These are phyloP conservation scores for Trachelus iudaicus DNA, from an alignment of 2,888 invertebrate species.

Conservation along the genomic window DNA sequence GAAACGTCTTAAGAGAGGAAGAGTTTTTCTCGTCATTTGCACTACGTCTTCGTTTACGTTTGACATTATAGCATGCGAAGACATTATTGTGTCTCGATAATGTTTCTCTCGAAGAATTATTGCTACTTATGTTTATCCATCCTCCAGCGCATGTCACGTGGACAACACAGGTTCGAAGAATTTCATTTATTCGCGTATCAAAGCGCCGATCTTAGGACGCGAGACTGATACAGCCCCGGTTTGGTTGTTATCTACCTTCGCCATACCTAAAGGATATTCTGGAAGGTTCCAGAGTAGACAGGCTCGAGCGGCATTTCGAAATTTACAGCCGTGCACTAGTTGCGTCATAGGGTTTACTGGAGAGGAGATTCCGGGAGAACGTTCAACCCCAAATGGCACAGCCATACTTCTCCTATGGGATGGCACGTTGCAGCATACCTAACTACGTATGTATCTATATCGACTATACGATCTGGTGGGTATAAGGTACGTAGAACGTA, in stretches of 20 bases:
- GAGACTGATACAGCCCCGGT: neutral
- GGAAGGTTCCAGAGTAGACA: neutral
- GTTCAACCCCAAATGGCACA: slow-evolving; percentile 4
- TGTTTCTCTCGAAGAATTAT: neutral
- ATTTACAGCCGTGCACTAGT: slow-evolving; percentile 4
- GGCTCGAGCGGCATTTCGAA: neutral
- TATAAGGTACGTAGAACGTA: neutral
- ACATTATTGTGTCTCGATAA: neutral
- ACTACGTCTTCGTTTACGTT: neutral
- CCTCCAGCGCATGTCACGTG: neutral
- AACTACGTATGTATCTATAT: neutral
- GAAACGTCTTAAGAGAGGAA: neutral
- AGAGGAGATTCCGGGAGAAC: neutral
- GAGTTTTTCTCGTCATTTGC: neutral
- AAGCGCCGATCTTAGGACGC: neutral
- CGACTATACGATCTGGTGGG: neutral
- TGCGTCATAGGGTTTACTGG: neutral
- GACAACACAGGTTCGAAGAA: neutral
- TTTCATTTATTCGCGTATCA: neutral
- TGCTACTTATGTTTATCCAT: neutral
- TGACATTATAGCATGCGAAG: neutral
- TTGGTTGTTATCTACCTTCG: neutral
- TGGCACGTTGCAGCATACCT: neutral
- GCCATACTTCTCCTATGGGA: neutral
- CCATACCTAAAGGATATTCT: neutral